Evolutionary conservation across 2,888 invertebrate genomes (phyloP), one percentile per base, ranked within the genome.

Genomic region (Notodonta dromedarius): DNA sequence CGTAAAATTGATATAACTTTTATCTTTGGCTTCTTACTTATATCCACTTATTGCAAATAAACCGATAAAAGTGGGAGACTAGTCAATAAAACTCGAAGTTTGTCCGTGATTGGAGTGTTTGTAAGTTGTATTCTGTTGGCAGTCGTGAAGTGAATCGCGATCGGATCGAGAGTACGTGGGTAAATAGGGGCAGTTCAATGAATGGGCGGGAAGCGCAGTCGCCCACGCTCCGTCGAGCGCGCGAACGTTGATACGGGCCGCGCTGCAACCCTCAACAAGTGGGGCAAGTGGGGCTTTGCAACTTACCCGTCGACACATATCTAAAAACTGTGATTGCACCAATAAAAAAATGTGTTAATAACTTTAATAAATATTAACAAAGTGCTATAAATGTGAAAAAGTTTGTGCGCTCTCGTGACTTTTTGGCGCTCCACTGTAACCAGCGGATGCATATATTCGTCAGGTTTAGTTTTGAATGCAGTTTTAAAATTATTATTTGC

Each of bases 191-290:
- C 79, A 78, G 85, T 80, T 83, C 85, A 86, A 88, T 88, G 88
- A 88, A 91, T 90, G 91, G 85, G 85, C 80, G 85, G 85, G 84
- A 84, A 88, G 91, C 91, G 90, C 93, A 93, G 93, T 92, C 89
- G 91, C 80, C 85, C 83, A 86, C 86, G 90, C 88, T 89, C 86
- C 87, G 89, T 74, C 88, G 89, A 84, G 87, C 91, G 92, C 91
- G 91, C 90, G 91, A 90, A 90, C 91, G 91, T 90, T 84, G 74
- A 71, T 72, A 78, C 77, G 77, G 79, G 68, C 73, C 73, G 75
- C 70, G 66, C 69, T 74, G 74, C 74, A 70, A 67, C 66, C 83
- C 80, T 88, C 90, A 90, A 91, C 90, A 91, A 91, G 90, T 91
- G 86, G 83, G 76, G 73, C 67, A 70, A 57, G n/a, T n/a, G n/a